Conservation (phyloP, 2,113 vertebrate genomes). For the Microcebus jonahi region DNA sequence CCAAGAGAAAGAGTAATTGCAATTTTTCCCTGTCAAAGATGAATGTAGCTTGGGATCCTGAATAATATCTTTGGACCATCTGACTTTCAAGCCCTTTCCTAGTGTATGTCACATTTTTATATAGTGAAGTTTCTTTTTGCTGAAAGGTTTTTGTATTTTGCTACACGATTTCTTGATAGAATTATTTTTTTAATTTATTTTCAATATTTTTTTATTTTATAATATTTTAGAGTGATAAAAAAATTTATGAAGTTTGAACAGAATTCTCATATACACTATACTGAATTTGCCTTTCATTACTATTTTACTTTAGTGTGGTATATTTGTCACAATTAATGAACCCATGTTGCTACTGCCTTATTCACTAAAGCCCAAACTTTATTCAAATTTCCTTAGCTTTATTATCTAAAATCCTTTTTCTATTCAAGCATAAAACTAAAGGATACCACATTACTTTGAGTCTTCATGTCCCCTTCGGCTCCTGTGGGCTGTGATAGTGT, state of each 20-base stretch:
- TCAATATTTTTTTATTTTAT: not conserved
- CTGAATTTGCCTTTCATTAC: not conserved
- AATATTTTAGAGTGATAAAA: not conserved
- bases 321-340: not conserved
- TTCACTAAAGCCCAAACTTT: not conserved
- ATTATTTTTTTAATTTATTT: not conserved
- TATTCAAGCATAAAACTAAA: not conserved
- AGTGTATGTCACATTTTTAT: not conserved
- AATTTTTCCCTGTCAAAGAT: not conserved
- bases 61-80: not conserved
- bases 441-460: not conserved
- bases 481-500: not conserved
- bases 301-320: not conserved
- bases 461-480: not conserved
- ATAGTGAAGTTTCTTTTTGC: not conserved
- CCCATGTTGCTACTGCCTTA: not conserved
- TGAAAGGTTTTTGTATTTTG: not conserved
- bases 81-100: not conserved
- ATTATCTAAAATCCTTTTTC: not conserved
- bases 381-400: not conserved
- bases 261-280: not conserved
- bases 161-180: not conserved
- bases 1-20: not conserved
- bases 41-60: not conserved
- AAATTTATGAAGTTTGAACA: not conserved